Evolutionary conservation across 2,888 invertebrate species (phyloP).

Genomic region (Zaprionus bogoriensis): DNA sequence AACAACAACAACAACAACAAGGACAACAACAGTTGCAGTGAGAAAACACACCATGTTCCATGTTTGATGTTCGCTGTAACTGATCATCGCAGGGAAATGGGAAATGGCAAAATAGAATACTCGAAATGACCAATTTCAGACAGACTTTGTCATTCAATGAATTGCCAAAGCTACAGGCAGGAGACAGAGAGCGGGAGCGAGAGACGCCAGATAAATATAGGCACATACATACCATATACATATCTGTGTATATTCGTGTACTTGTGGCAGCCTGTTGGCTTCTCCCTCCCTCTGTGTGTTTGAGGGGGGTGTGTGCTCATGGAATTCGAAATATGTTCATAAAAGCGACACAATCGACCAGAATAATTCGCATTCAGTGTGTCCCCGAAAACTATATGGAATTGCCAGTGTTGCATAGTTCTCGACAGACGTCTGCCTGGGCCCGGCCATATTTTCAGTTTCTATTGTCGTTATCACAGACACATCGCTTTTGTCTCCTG

Average conservation of each 20-base stretch:
- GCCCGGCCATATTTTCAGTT: slow-evolving; percentile 59
- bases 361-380: slow-evolving; percentile 58
- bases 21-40: slow-evolving; percentile 12
- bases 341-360: slow-evolving; percentile 54
- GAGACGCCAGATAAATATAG: background rate
- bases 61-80: slow-evolving; percentile 31
- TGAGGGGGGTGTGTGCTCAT: slow-evolving; percentile 26
- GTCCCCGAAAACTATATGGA: too few relatives aligned
- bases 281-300: slow-evolving; percentile 14
- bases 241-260: background rate
- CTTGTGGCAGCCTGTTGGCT: background rate
- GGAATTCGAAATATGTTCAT: slow-evolving; percentile 56
- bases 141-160: background rate
- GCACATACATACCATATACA: background rate
- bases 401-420: slow-evolving; percentile 58
- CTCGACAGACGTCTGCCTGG: slow-evolving; percentile 11
- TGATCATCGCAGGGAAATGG: slow-evolving; percentile 33
- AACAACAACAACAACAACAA: slow-evolving; percentile 25
- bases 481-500: too few relatives aligned
- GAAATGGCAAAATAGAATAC: slow-evolving; percentile 16
- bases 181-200: background rate
- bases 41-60: slow-evolving; percentile 6
- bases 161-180: too few relatives aligned
- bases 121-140: slow-evolving; percentile 4
- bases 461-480: slow-evolving; percentile 49